phyloP scores from a whole-genome alignment of 2,113 vertebrate genomes.

The Phaethon lepturus region DNA sequence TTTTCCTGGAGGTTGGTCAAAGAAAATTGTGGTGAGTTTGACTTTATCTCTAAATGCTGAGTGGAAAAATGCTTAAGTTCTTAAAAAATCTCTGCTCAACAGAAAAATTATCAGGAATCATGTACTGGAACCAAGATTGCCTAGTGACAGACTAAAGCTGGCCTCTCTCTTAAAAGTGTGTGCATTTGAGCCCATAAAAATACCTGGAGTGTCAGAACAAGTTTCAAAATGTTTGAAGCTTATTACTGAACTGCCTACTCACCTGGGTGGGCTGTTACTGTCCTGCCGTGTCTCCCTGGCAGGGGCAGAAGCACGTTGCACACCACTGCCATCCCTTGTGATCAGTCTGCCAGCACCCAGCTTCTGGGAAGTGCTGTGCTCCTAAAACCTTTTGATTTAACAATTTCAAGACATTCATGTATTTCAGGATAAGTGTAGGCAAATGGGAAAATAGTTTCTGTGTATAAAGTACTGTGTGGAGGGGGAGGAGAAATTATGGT shows the following conservation, averaged over 20 bases:
- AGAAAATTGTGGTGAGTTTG: neutral
- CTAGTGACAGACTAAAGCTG: neutral
- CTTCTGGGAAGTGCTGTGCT: neutral
- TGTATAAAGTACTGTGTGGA: neutral
- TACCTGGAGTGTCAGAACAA: neutral
- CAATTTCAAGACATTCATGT: neutral
- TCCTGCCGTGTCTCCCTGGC: neutral
- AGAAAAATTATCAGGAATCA: neutral
- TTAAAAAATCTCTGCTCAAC: neutral
- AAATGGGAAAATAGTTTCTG: neutral
- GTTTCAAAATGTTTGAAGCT: neutral
- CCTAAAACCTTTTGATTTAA: neutral
- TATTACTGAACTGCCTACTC: neutral
- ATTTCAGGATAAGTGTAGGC: neutral
- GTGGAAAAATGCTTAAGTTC: neutral
- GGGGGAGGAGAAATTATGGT: neutral
- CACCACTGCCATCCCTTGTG: neutral
- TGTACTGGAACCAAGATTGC: neutral
- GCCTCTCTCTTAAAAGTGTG: neutral
- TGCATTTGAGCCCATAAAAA: neutral
- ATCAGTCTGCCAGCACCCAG: neutral
- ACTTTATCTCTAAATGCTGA: neutral
- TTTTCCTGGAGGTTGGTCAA: neutral
- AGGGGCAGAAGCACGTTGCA: neutral
- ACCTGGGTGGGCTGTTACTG: neutral